phyloP scores from a whole-genome alignment of 2,797 vertebrate genomes.

The Micropoecilia bifurca region DNA sequence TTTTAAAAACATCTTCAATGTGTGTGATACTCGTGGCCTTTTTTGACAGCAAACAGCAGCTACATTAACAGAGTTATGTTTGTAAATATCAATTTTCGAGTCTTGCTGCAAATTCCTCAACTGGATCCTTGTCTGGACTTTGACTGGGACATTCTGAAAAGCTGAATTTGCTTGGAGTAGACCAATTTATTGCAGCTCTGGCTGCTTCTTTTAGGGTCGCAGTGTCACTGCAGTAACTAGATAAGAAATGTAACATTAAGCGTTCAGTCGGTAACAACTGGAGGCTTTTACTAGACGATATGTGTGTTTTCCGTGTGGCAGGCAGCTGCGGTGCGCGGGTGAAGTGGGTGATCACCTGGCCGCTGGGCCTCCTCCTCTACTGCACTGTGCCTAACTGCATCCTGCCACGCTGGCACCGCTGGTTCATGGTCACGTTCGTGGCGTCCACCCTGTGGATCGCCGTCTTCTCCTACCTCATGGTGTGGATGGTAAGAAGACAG shows the following conservation, averaged over 20 bases:
- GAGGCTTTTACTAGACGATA: neutral
- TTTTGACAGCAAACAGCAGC: neutral
- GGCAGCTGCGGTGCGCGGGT: slow-evolving; percentile 71
- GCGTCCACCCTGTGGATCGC: slow-evolving; percentile 86
- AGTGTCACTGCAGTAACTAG: neutral
- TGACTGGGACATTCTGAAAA: no score
- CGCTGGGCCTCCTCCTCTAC: slow-evolving; percentile 82
- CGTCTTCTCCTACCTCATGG: slow-evolving; percentile 87
- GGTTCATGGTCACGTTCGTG: slow-evolving; percentile 85
- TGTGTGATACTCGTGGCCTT: neutral
- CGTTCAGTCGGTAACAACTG: neutral
- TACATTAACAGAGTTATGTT: neutral
- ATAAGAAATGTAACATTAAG: neutral
- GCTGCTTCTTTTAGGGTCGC: no score
- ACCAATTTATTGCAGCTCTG: no score
- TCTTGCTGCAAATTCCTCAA: no score
- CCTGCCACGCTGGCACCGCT: slow-evolving; percentile 84
- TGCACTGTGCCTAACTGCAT: slow-evolving; percentile 85
- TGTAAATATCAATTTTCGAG: no score
- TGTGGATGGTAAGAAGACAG: slow-evolving; percentile 84
- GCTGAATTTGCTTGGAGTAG: no score
- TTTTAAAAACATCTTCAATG: no score
- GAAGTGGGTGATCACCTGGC: slow-evolving; percentile 85
- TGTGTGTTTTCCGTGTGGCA: slow-evolving; percentile 32
- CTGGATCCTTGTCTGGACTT: no score